Conservation (phyloP, 2,113 vertebrate species). For the Clarias magur region DNA sequence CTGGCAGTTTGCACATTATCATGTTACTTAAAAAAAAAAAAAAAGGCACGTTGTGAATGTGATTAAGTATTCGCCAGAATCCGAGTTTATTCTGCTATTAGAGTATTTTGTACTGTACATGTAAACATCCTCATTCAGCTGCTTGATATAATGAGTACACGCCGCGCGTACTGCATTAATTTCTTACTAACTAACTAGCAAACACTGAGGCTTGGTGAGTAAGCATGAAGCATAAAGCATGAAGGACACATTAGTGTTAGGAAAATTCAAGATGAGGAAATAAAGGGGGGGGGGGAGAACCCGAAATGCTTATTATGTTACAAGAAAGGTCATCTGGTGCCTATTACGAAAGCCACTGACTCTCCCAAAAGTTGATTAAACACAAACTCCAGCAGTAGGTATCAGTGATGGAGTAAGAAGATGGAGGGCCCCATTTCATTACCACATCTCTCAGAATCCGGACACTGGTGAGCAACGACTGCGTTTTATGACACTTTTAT, state of each 20-base stretch:
- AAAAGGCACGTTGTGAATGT: not conserved
- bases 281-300: not conserved
- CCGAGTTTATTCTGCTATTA: not conserved
- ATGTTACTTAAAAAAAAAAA: slow-evolving; percentile 7
- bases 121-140: not conserved
- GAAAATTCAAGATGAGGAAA: slow-evolving; percentile 2
- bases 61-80: not conserved
- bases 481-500: slow-evolving; percentile 63
- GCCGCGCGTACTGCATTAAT: not conserved
- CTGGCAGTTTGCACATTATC: slow-evolving; percentile 17
- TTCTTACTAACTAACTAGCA: not conserved
- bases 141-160: not conserved
- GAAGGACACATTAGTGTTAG: slow-evolving; percentile 1
- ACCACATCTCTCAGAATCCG: slow-evolving; percentile 53
- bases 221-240: not conserved
- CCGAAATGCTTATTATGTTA: slow-evolving; percentile 30
- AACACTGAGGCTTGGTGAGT: not conserved
- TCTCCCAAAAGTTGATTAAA: slow-evolving; percentile 41
- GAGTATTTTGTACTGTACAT: not conserved
- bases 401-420: slow-evolving; percentile 45
- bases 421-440: slow-evolving; percentile 41
- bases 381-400: slow-evolving; percentile 27
- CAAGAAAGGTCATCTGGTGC: slow-evolving; percentile 41
- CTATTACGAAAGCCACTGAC: slow-evolving; percentile 32
- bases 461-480: slow-evolving; percentile 47